Percentiles rank a stretch among this genome's conserved stretches.
These are phyloP conservation scores for Neodiprion pinetum DNA, from an alignment of 1,140 invertebrate species.

Conservation along the genomic window DNA sequence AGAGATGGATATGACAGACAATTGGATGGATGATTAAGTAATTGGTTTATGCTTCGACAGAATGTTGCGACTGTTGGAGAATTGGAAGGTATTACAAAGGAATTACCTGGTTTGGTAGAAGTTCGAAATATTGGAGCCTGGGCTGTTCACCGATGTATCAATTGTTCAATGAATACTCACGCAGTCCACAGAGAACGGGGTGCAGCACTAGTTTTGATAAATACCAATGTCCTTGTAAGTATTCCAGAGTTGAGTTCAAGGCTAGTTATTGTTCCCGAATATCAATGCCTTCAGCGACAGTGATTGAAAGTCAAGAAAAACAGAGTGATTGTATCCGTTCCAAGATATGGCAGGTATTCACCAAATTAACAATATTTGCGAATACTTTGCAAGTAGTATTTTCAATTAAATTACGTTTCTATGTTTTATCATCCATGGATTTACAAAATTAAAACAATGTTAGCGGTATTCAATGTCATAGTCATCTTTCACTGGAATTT, in stretches of 20 bases:
- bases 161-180: constrained; percentile 61
- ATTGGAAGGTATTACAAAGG: constrained; percentile 58
- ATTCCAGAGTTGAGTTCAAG: constrained; percentile 6
- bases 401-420: too few relatives aligned
- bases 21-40: too few relatives aligned
- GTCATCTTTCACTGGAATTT: too few relatives aligned
- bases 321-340: too few relatives aligned
- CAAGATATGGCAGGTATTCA: too few relatives aligned
- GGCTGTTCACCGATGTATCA: constrained; percentile 60
- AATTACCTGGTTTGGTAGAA: constrained; percentile 58
- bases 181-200: constrained; percentile 62
- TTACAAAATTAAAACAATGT: too few relatives aligned
- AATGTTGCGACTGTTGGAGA: constrained; percentile 51
- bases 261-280: not conserved
- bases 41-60: constrained; percentile 32
- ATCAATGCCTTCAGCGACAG: not conserved
- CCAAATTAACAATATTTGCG: too few relatives aligned
- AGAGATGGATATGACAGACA: too few relatives aligned
- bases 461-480: not conserved
- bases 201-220: constrained; percentile 59
- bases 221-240: constrained; percentile 59
- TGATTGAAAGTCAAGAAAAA: too few relatives aligned
- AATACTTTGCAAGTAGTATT: not conserved
- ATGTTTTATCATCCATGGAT: too few relatives aligned
- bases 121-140: constrained; percentile 58